Evolutionary conservation across 2,113 vertebrate species (phyloP).

Genomic region (Engystomops pustulosus): DNA sequence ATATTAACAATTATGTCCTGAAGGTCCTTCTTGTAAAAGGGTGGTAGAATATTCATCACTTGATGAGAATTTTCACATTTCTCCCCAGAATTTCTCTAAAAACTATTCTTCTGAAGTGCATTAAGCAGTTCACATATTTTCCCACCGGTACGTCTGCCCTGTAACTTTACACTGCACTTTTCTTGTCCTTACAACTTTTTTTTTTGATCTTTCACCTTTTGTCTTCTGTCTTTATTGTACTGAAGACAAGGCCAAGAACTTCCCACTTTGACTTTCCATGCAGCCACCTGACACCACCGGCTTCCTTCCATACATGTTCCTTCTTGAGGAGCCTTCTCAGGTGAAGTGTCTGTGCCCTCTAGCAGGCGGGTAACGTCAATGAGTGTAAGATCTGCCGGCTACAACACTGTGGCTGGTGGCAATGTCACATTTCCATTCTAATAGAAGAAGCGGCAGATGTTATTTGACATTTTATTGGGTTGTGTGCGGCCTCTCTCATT

Average conservation of each 20-base stretch:
- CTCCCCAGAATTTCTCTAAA: too few relatives aligned
- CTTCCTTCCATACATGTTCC: not conserved
- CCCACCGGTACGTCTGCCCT: not conserved
- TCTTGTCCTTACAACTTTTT: slow-evolving; percentile 25
- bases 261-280: slow-evolving; percentile 8
- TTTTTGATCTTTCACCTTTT: slow-evolving; percentile 32
- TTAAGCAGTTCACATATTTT: not conserved
- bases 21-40: not conserved
- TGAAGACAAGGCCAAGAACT: not conserved
- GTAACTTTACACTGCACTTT: not conserved
- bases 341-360: slow-evolving; percentile 15
- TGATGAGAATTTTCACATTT: too few relatives aligned
- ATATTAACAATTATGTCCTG: not conserved
- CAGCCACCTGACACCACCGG: slow-evolving; percentile 32
- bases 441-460: slow-evolving; percentile 15
- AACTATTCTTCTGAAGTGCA: not conserved
- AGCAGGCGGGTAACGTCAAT: not conserved
- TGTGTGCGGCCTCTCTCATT: slow-evolving; percentile 7
- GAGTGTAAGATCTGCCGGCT: not conserved
- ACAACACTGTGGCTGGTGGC: not conserved
- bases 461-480: slow-evolving; percentile 49
- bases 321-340: slow-evolving; percentile 25
- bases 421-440: slow-evolving; percentile 7
- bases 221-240: slow-evolving; percentile 20
- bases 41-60: not conserved